These are phyloP conservation scores for Arothron firmamentum DNA, from an alignment of 2,113 vertebrate genomes.

Conservation along the genomic window DNA sequence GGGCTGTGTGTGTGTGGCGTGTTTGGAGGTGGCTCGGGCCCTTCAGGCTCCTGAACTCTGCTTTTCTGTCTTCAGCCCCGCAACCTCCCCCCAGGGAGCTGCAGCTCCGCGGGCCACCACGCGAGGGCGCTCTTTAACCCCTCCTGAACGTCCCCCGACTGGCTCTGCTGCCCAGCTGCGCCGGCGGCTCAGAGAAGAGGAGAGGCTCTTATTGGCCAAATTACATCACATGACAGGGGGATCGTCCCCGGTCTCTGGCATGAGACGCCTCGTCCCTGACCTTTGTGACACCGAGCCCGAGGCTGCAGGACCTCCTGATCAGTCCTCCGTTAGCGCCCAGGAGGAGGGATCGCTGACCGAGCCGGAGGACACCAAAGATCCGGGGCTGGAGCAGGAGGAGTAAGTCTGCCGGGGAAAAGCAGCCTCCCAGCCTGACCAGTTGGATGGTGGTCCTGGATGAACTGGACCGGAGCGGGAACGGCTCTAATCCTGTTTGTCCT, in stretches of 20 bases:
- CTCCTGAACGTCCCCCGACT: slow-evolving; percentile 3
- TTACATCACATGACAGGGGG: slow-evolving; percentile 57
- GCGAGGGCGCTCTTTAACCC: slow-evolving; percentile 15
- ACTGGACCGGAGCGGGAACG: no score
- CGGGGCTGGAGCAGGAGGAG: slow-evolving; percentile 12
- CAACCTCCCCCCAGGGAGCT: not conserved
- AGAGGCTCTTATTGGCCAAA: slow-evolving; percentile 64
- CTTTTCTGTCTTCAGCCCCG: slow-evolving; percentile 58
- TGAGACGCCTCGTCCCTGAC: slow-evolving; percentile 61
- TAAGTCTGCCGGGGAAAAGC: slow-evolving; percentile 46
- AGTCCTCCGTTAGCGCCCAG: not conserved
- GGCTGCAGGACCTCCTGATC: slow-evolving; percentile 10
- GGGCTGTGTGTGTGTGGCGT: slow-evolving; percentile 8
- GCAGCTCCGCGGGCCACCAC: slow-evolving; percentile 3
- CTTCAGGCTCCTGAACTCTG: slow-evolving; percentile 37
- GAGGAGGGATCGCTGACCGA: slow-evolving; percentile 46
- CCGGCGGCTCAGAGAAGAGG: slow-evolving; percentile 59
- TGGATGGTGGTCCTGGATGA: no score
- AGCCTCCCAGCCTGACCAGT: no score
- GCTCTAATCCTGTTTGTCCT: no score
- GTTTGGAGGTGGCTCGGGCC: not conserved
- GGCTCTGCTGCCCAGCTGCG: slow-evolving; percentile 16
- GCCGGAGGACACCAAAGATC: not conserved
- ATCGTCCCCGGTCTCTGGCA: slow-evolving; percentile 27
- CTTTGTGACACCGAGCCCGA: slow-evolving; percentile 46